phyloP scores from a whole-genome alignment of 2,113 vertebrate genomes.

The Proteles cristata region DNA sequence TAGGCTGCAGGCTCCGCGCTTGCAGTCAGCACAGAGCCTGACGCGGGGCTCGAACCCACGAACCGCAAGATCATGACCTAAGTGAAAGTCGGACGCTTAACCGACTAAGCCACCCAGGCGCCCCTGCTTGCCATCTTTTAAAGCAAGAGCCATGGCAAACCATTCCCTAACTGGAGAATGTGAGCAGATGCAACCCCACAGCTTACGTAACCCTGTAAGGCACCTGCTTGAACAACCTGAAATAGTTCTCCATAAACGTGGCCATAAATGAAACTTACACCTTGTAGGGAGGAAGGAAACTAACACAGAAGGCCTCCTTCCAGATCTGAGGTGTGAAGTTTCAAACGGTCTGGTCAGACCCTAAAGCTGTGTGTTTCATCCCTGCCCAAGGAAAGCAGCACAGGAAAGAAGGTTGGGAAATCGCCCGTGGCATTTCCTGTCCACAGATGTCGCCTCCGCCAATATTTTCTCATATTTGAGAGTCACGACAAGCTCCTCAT shows the following conservation, averaged over 20 bases:
- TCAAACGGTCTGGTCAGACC: too few relatives aligned
- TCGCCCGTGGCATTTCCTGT: neutral
- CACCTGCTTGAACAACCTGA: neutral
- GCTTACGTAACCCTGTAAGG: neutral
- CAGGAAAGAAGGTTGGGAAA: neutral
- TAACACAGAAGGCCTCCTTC: neutral
- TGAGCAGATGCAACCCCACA: fast-evolving
- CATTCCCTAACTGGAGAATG: neutral
- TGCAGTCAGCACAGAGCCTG: too few relatives aligned
- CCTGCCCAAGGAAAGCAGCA: neutral
- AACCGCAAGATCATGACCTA: too few relatives aligned
- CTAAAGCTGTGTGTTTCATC: too few relatives aligned
- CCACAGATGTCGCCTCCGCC: neutral
- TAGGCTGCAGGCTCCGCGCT: too few relatives aligned
- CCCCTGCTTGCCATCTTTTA: too few relatives aligned
- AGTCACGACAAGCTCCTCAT: neutral
- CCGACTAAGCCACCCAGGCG: too few relatives aligned
- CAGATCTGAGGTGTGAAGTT: neutral
- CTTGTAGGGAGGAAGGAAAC: neutral
- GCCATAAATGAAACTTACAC: neutral
- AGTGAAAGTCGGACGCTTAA: too few relatives aligned
- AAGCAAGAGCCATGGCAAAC: neutral
- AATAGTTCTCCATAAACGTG: neutral
- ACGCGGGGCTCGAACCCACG: too few relatives aligned
- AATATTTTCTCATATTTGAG: too few relatives aligned